Evolutionary conservation across 2,888 invertebrate species (phyloP).

Genomic region (Drosophila longiperda): DNA sequence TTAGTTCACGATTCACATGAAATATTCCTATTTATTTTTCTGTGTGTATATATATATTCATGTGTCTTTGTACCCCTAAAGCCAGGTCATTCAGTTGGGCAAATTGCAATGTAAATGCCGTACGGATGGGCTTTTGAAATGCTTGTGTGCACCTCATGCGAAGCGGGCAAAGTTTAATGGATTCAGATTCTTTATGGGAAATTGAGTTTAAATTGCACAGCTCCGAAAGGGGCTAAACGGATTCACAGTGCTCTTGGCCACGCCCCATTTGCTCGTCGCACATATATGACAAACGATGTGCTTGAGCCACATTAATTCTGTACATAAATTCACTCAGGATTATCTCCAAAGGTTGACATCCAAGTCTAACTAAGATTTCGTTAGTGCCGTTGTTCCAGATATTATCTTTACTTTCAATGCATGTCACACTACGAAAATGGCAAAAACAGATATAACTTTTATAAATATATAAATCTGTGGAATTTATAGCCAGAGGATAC

Average conservation of each 20-base stretch:
- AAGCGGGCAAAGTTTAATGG: slow-evolving; percentile 61
- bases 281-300: slow-evolving; percentile 23
- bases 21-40: not conserved
- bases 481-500: not conserved
- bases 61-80: slow-evolving; percentile 16
- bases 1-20: not conserved
- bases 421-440: not conserved
- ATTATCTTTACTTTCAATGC: slow-evolving; percentile 5
- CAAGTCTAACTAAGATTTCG: not conserved
- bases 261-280: not conserved
- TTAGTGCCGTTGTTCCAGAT: not conserved
- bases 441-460: not conserved
- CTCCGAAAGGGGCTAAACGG: slow-evolving; percentile 16
- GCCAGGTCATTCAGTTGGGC: slow-evolving; percentile 38
- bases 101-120: slow-evolving; percentile 51
- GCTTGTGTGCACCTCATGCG: slow-evolving; percentile 31
- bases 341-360: slow-evolving; percentile 8
- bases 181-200: slow-evolving; percentile 59
- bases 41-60: slow-evolving; percentile 6
- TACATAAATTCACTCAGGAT: slow-evolving; percentile 13
- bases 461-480: not conserved
- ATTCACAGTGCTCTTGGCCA: slow-evolving; percentile 16
- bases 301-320: slow-evolving; percentile 19
- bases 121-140: slow-evolving; percentile 34
- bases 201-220: slow-evolving; percentile 64